Evolutionary conservation across 2,113 vertebrate genomes (phyloP).

Genomic region (Microtus ochrogaster): DNA sequence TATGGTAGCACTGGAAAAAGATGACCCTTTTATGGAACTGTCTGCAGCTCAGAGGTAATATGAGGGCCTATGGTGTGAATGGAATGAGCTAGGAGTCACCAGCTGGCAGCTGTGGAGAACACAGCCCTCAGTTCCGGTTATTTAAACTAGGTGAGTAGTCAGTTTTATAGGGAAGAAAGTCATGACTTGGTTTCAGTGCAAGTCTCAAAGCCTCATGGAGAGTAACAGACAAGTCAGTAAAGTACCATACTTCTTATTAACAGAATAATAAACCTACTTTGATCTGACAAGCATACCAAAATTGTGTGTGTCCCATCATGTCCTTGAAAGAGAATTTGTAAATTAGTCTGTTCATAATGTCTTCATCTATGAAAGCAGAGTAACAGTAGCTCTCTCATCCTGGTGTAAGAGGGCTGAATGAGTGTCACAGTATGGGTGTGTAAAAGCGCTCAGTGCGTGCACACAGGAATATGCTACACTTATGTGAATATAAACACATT

Average conservation of each 20-base stretch:
- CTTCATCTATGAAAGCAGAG: slow-evolving; percentile 25
- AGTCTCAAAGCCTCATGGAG: neutral
- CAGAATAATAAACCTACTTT: slow-evolving; percentile 32
- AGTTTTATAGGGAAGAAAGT: neutral
- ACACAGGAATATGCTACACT: neutral
- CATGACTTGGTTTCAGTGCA: neutral
- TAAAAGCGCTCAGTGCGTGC: neutral
- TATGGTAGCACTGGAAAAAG: neutral
- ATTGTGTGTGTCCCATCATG: slow-evolving; percentile 15
- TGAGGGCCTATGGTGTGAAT: neutral
- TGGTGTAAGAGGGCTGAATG: neutral
- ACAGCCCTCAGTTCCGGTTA: neutral
- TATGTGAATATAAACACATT: neutral
- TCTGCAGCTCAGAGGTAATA: neutral
- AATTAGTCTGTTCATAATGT: neutral
- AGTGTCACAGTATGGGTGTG: neutral
- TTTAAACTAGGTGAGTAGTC: neutral
- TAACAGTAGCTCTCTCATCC: neutral
- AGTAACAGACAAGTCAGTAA: neutral
- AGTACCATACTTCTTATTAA: slow-evolving; percentile 46
- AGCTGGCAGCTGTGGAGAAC: neutral
- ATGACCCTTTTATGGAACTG: neutral
- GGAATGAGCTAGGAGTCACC: neutral
- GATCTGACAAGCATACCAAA: neutral
- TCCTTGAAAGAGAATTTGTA: slow-evolving; percentile 30